Evolutionary conservation across 2,888 invertebrate genomes (phyloP).

Genomic region (Lithosia quadra): DNA sequence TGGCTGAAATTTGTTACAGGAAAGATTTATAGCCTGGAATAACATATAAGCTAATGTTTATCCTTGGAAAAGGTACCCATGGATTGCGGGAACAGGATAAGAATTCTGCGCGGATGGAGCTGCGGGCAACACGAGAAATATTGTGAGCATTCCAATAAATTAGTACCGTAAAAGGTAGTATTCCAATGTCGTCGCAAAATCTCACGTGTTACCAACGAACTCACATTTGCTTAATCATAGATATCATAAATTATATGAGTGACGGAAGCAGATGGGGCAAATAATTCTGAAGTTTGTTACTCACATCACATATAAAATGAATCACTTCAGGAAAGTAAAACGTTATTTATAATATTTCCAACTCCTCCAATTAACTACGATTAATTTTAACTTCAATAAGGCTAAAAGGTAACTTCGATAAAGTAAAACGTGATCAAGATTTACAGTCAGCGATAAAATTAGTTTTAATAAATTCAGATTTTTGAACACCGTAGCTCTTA

Average conservation of each 20-base stretch:
- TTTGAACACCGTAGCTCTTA: too few species aligned
- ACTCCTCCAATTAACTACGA: background rate
- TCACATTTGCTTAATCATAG: background rate
- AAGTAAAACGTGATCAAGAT: background rate
- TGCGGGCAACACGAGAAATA: background rate
- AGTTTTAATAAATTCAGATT: too few species aligned
- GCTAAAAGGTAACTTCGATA: background rate
- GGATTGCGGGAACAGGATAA: too few species aligned
- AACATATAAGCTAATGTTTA: too few species aligned
- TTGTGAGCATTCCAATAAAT: background rate
- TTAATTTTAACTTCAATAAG: constrained; percentile 1
- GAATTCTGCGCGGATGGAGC: background rate
- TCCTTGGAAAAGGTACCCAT: too few species aligned
- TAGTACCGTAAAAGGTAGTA: background rate
- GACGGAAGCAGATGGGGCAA: background rate
- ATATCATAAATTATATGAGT: background rate
- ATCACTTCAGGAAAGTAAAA: background rate
- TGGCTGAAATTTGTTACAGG: too few species aligned
- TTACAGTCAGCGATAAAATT: too few species aligned
- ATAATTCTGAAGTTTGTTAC: background rate
- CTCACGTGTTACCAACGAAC: background rate
- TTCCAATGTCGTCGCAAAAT: background rate
- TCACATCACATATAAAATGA: background rate
- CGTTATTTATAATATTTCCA: constrained; percentile 1
- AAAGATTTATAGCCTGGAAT: too few species aligned